Evolutionary conservation across 2,888 invertebrate species (phyloP), one percentile per base, ranked within the genome.

Genomic region (Meandrusa payeni): DNA sequence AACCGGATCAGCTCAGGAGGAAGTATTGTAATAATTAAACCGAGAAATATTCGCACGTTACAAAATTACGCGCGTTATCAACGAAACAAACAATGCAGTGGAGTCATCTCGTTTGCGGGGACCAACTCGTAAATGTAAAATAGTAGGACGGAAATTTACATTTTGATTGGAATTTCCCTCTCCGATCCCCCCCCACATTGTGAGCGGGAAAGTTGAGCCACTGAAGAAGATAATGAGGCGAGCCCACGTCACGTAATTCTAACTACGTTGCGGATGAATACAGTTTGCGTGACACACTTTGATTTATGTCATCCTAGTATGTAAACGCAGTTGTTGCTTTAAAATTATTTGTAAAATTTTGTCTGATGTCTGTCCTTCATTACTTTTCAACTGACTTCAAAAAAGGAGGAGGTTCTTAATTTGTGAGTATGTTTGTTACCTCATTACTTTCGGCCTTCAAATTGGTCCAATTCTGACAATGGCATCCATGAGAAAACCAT

Each of bases 161-260:
- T 81, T 78, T 80, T 80, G 76, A 81, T 80, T 80, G 76, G 70
- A 75, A 72, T 68, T 68, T 64, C 64, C 55, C 64, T 59, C 63
- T 61, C 57, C 61, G 59, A 53, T 53, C 48, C 52, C 41, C 26
- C 58, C 57, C 64, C 52, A 52, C 52, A 47, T 59, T 54, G 50
- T 49, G 56, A 43, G 55, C 49, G 48, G 53, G 55, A 61, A 64
- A 70, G 70, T 63, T 75, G 69, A 53, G 61, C 60, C 59, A 54
- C 61, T 50, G 52, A 55, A 60, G 64, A 57, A 57, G 50, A 54
- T 62, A 63, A 58, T 60, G 39, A 47, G n/a, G 45, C 31, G 34
- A 29, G 41, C 33, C 48, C 43, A 38, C 38, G 33, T 39, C 47
- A 12, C 44, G 28, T 29, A 43, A 32, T 38, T 46, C 15, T 41